Conservation (phyloP, 2,888 invertebrate genomes). For the Drosophila kanekoi region DNA sequence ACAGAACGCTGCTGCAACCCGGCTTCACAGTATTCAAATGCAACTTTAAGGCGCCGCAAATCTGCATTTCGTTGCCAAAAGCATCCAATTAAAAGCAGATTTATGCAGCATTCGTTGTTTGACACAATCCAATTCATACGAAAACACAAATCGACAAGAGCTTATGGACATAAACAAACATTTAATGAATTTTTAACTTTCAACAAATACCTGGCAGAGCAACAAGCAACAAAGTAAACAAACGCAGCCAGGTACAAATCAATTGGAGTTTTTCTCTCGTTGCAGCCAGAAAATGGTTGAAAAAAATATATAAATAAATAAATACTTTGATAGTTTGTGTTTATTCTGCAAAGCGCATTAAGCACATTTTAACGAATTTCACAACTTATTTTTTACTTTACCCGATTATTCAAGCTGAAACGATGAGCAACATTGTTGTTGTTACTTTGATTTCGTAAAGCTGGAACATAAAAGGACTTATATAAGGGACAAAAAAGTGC, state of each 20-base stretch:
- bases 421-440: no score
- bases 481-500: no score
- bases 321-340: slow-evolving; percentile 1
- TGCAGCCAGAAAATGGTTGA: no score
- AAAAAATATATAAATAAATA: slow-evolving; percentile 2
- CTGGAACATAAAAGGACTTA: no score
- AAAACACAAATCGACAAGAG: slow-evolving; percentile 19
- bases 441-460: no score
- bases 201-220: slow-evolving; percentile 14
- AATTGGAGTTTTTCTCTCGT: not conserved
- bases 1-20: not conserved
- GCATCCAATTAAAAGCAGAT: slow-evolving; percentile 30
- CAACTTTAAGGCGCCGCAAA: slow-evolving; percentile 43
- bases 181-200: slow-evolving; percentile 50
- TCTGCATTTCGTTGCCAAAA: slow-evolving; percentile 6
- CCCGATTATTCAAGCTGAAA: not conserved
- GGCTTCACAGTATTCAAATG: slow-evolving; percentile 6
- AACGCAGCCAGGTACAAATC: not conserved
- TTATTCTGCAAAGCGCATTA: slow-evolving; percentile 12
- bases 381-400: not conserved
- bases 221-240: slow-evolving; percentile 4
- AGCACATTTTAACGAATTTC: slow-evolving; percentile 10
- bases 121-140: not conserved
- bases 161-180: slow-evolving; percentile 34
- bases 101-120: slow-evolving; percentile 19